These are phyloP conservation scores for Elephas maximus DNA, from an alignment of 2,113 vertebrate species.

Conservation along the genomic window DNA sequence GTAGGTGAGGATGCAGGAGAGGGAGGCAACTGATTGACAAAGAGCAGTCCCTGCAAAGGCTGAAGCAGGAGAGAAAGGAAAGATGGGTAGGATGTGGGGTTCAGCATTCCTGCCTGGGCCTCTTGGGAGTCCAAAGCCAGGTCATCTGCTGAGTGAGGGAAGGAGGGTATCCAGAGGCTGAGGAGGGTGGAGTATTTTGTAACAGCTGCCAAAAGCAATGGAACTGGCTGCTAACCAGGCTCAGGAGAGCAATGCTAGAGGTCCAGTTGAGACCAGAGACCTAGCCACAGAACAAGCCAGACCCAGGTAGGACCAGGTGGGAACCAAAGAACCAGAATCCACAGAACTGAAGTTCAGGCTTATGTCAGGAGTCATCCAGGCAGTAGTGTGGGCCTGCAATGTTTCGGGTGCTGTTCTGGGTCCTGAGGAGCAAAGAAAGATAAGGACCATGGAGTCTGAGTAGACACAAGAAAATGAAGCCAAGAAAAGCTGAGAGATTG, in stretches of 20 bases:
- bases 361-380: background rate
- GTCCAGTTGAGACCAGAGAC: background rate
- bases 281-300: background rate
- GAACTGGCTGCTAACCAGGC: background rate
- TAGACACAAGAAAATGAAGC: background rate
- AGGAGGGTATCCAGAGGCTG: background rate
- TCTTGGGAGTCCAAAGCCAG: background rate
- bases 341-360: background rate
- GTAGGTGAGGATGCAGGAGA: background rate
- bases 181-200: background rate
- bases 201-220: background rate
- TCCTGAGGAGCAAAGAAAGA: background rate
- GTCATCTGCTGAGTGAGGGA: rapidly evolving
- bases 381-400: background rate
- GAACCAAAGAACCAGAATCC: background rate
- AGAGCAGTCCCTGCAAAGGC: background rate
- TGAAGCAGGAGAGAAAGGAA: background rate
- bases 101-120: background rate
- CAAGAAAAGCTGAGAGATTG: background rate
- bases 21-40: background rate
- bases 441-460: background rate
- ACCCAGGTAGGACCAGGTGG: background rate
- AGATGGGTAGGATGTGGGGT: no score
- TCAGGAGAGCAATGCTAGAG: background rate
- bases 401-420: no score